A percentile compares a stretch with the other conserved stretches of the same genome.
Evolutionary conservation across 2,888 invertebrate genomes (phyloP).

Genomic region (Caenorhabditis becei): DNA sequence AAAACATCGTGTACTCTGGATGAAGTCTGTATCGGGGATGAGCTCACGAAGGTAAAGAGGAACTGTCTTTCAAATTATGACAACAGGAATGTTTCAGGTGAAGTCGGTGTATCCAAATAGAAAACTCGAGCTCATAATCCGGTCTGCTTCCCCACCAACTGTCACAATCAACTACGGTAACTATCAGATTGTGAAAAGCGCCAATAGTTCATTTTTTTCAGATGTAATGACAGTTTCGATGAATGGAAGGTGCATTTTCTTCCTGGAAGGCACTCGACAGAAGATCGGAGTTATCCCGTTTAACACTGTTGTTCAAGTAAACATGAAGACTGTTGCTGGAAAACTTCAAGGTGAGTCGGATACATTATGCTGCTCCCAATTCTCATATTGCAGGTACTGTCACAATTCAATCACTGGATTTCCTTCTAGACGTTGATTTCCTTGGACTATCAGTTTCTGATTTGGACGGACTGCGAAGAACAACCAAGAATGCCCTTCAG

Average conservation of each 20-base stretch:
- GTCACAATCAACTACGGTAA: slow-evolving; percentile 59
- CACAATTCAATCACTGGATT: slow-evolving; percentile 60
- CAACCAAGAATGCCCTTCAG: slow-evolving; percentile 64
- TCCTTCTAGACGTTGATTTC: slow-evolving; percentile 67
- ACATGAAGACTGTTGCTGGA: slow-evolving; percentile 56
- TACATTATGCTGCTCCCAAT: neutral
- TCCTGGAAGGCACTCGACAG: slow-evolving; percentile 70
- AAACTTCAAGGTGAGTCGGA: slow-evolving; percentile 61
- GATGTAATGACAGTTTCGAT: slow-evolving; percentile 59
- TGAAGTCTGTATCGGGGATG: slow-evolving; percentile 72
- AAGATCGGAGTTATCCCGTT: slow-evolving; percentile 72
- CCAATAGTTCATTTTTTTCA: no score
- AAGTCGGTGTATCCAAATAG: slow-evolving; percentile 67
- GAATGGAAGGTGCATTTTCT: slow-evolving; percentile 67
- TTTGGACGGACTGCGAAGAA: slow-evolving; percentile 68
- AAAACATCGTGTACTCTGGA: slow-evolving; percentile 72
- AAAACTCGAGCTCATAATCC: slow-evolving; percentile 69
- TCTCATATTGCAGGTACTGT: slow-evolving; percentile 60
- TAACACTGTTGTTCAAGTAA: slow-evolving; percentile 51
- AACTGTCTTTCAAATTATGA: neutral
- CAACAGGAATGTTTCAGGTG: slow-evolving; percentile 51
- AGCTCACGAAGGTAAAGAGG: slow-evolving; percentile 68
- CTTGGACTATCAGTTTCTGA: slow-evolving; percentile 65
- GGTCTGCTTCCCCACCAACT: slow-evolving; percentile 66
- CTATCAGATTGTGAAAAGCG: no score